Evolutionary conservation across 2,888 invertebrate genomes (phyloP), one percentile per base, ranked within the genome.

Genomic region (Nephrotoma flavescens): DNA sequence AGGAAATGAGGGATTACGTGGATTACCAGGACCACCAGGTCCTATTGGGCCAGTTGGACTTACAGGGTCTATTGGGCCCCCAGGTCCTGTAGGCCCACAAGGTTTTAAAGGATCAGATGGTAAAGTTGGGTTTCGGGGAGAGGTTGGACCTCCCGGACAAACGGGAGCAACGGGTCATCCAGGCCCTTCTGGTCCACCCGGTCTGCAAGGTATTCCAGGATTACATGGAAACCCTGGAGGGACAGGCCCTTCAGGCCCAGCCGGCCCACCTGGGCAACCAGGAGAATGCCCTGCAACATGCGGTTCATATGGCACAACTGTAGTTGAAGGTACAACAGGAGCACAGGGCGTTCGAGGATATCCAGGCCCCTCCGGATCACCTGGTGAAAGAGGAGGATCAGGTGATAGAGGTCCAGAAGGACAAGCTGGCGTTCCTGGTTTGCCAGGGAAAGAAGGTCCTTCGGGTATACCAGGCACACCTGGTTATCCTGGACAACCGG

Each of bases 251-350:
- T 92, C 94, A 11, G 95, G 95, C 86, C 89, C 91, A 7, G 89
- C 92, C 57, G 96, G 96, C 85, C 94, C 92, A 5, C 86, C 90
- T 4, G 96, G 96, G 4, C 44, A 47, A 6, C 92, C 93, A 41
- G 93, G 93, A 41, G 97, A 96, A 12, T 6, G 42, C 45, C 47
- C 42, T 3, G 94, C 95, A 9, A 93, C 96, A 88, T 96, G 96
- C 57, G 91, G 95, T 19, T 94, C 96, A n/a, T 9, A 9, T 9
- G 97, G 97, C 83, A 93, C 93, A 1, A 93, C 96, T 88, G 98
- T 97, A 87, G 96, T 96, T 0, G 96, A 96, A 89, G 97, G 97
- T 88, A 94, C 94, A 41, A 90, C 93, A 86, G 97, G 97, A 12
- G 93, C 93, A 7, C 89, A 92, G 19, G 96, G 96, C 83, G 92